Evolutionary conservation across 2,797 vertebrate genomes (phyloP), one percentile per base, ranked within the genome.

Genomic region (Lacerta bilineata): DNA sequence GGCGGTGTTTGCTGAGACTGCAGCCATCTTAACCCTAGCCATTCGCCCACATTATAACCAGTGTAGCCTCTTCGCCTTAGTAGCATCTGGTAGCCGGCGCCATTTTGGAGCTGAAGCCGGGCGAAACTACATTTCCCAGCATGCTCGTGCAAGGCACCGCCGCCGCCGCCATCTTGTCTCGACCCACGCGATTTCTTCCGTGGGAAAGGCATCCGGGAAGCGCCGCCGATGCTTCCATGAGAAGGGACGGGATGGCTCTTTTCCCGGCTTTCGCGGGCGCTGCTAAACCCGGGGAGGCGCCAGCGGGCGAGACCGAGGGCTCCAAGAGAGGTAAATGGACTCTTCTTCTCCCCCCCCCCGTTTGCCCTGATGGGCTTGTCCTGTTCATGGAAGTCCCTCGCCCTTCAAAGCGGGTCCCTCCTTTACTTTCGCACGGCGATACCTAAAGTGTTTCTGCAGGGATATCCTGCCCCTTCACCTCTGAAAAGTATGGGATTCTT

Each of bases 191-290:
- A 9, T 55, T 15, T 39, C 41, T 72, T 27, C 27, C 17, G 41
- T 39, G 25, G 69, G 20, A 25, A 29, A 4, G 29, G 46, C 25
- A 59, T 33, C 46, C 3, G 15, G 39, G 18, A 18, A 25, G 4
- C 8, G 8, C 3, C 6, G 6, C 17, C 3, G 33, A 18, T 0
- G 6, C 3, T 8, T 3, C 33, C 3, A 0, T 84, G 7, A 15
- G 8, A 50, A 23, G 50, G 50, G 3, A 20, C 9, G 85, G 2
- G 13, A 96, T 96, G 96, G 96, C 96, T 1, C 88, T 96, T 15
- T 96, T 96, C 87, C 96, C 96, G 50, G 96, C 96, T 0, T 96
- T 96, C 78, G 93, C 94, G 1, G 87, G n/a, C 3, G 85, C 90
- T 33, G 61, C 33, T 5, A 50, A 86, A 1, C 4, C 78, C 1